phyloP scores from a whole-genome alignment of 2,797 vertebrate species.

The Echiichthys vipera region DNA sequence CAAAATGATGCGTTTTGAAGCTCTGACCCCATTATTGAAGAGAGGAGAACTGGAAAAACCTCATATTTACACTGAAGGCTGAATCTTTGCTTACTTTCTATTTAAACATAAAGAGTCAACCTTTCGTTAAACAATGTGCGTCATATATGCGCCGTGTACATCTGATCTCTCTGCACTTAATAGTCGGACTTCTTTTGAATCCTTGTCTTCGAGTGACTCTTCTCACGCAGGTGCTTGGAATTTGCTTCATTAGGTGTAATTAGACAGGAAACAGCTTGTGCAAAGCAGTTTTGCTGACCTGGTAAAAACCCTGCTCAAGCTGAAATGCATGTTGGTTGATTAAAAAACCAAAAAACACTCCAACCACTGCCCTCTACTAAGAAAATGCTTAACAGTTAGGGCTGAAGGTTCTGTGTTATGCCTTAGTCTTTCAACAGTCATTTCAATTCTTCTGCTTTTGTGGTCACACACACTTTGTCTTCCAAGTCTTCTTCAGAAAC shows the following conservation, averaged over 20 bases:
- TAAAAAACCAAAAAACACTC: not conserved
- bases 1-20: too few species aligned
- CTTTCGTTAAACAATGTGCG: too few species aligned
- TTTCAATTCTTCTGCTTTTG: not conserved
- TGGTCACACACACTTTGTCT: not conserved
- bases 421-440: not conserved
- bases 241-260: not conserved
- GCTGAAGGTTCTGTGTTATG: too few species aligned
- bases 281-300: not conserved
- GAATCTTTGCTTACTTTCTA: too few species aligned
- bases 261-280: not conserved
- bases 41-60: too few species aligned
- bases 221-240: not conserved
- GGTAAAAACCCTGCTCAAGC: not conserved
- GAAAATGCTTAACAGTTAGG: too few species aligned
- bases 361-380: not conserved
- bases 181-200: too few species aligned
- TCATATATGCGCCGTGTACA: too few species aligned
- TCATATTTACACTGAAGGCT: too few species aligned
- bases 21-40: too few species aligned
- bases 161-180: too few species aligned
- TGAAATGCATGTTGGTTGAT: not conserved
- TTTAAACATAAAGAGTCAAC: too few species aligned
- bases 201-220: not conserved
- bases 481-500: not conserved